Base-by-base conservation (phyloP, 2,113 vertebrate genomes). In the Larimichthys polyactis region DNA sequence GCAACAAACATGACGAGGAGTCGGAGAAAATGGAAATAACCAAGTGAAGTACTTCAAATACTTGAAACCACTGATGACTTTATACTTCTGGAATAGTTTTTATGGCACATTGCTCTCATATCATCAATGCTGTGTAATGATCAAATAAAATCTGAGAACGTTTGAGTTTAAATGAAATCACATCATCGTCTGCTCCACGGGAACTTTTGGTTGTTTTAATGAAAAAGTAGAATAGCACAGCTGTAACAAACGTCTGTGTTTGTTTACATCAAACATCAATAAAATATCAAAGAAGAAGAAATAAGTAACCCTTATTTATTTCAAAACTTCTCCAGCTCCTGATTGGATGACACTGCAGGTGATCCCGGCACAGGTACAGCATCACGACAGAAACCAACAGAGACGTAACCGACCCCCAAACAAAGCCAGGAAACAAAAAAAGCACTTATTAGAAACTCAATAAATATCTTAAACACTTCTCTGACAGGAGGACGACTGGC, bases 171-270 rank as follows among this genome's bases (percentile, higher is more conserved):
- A 40, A 40, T 40, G 36, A 40, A 71, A 22, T 48, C 4, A 64
- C 0, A 29, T 1, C 2, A 16, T 4, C 12, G 0, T 60, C 3
- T 1, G 1, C 12, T 57, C 20, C 24, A n/a, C 3, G 3, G 0
- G 16, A 22, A 6, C 3, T 17, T 11, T 92, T 92, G 16, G 91
- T 82, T 49, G 71, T 93, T 95, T 96, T 96, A 96, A 96, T 95
- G 91, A 93, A 95, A 95, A 95, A 95, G 90, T 95, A 93, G 69
- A 90, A 87, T 65, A 85, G 91, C 87, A 95, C 90, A 96, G 88
- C 84, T 71, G 86, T 90, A 90, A 88, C 88, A 93, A 90, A 91
- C 70, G 55, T 82, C 72, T 62, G 72, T 15, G 8, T 69, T 46
- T 27, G 11, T 22, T 40, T 58, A 62, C 62, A 59, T 92, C 89